Base-by-base conservation (phyloP, 2,888 invertebrate species). In the Dicranocentrus wangi region DNA sequence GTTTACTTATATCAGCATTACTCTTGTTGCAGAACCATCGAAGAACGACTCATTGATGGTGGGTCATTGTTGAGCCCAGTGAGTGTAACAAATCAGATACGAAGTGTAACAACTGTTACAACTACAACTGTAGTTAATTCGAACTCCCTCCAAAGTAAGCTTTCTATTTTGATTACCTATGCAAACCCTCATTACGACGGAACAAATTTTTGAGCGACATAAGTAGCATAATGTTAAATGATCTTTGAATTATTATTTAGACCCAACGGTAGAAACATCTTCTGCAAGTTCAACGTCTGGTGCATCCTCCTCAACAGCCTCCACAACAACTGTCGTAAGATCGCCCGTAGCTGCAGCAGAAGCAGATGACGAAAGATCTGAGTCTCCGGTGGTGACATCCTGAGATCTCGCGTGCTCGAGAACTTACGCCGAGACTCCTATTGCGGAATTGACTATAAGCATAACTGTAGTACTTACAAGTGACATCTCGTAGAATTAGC, bases 71-170 rank as follows among this genome's bases (percentile, higher is more conserved):
- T 83, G 51, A 72, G 76, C 5, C 80, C 82, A 7, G 70, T 73
- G 2, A 82, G 80, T 42, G 82, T 83, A 3, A 83, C 82, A 15
- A 85, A 83, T 65, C 85, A 85, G 42, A 85, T 85, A 17, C 68
- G 83, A 71, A 85, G 85, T 70, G 85, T 85, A 8, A 85, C 85
- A 43, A 85, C 84, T 15, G 85, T 85, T 39, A 85, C 85, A 17
- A 85, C 85, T 10, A 85, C 85, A 3, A 85, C 83, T 1, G 83
- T 85, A 23, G 85, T 85, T 2, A 85, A 85, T 78, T 85, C 85
- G 58, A 85, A 85, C 80, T 83, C 83, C 68, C 68, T 83, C 58
- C 83, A 82, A 76, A 83, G 83, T 83, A 81, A 63, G 80, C 47
- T 25, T 32, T 23, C 19, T 55, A 23, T n/a, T n/a, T n/a, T n/a